Evolutionary conservation across 2,113 vertebrate species (phyloP).

Genomic region (Datnioides undecimradiatus): DNA sequence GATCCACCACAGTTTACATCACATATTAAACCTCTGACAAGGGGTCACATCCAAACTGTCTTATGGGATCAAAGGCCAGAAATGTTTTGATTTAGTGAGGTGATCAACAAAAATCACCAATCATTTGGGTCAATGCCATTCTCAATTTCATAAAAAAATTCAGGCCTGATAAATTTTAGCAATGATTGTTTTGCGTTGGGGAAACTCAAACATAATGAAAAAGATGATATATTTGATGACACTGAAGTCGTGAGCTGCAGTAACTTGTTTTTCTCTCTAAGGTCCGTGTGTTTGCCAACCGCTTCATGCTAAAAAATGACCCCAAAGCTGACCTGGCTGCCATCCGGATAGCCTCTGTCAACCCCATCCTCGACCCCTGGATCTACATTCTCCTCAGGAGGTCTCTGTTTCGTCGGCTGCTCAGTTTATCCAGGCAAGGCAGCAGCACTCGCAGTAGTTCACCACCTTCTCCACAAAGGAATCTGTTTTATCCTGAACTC

Average conservation of each 20-base stretch:
- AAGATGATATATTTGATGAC: neutral
- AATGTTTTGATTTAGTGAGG: neutral
- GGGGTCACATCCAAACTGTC: neutral
- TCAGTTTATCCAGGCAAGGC: conserved; percentile 48
- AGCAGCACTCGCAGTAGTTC: conserved; percentile 15
- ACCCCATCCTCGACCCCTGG: conserved; percentile 97
- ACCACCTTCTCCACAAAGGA: neutral
- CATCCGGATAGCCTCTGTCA: conserved; percentile 93
- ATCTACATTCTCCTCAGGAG: conserved; percentile 95
- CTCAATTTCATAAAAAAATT: too few species aligned
- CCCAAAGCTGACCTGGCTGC: conserved; percentile 87
- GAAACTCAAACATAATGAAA: neutral
- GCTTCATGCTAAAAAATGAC: conserved; percentile 83
- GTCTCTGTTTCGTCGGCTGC: conserved; percentile 90
- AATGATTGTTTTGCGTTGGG: neutral
- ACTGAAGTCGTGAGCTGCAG: neutral
- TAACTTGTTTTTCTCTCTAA: conserved; percentile 61
- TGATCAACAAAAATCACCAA: neutral
- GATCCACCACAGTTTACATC: neutral
- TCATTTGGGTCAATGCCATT: too few species aligned
- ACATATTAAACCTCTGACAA: neutral
- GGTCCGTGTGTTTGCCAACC: conserved; percentile 94
- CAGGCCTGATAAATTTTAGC: too few species aligned
- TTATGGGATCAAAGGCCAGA: neutral
- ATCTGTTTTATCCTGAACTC: conserved; percentile 41